Conservation (phyloP, 2,888 invertebrate genomes). For the Gonocerus acuteangulatus region DNA sequence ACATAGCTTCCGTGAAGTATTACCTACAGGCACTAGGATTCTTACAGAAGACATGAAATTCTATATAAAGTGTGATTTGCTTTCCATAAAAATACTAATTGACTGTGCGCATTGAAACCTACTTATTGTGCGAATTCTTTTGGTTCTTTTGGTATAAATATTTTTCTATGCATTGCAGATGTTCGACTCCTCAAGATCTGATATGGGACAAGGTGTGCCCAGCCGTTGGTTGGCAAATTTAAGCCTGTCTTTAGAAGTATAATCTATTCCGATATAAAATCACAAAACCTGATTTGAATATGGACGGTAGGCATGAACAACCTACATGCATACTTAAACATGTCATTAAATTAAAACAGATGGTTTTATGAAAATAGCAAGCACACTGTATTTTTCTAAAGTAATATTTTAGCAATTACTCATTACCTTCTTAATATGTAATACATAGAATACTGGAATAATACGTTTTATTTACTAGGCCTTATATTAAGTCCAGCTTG, state of each 20-base stretch:
- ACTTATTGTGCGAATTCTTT: conserved; percentile 36
- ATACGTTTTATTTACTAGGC: too few species aligned
- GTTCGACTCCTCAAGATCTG: conserved; percentile 12
- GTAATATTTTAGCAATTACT: too few species aligned
- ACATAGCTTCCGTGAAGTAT: conserved; percentile 14
- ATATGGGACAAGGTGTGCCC: too few species aligned
- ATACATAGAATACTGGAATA: too few species aligned
- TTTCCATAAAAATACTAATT: conserved; percentile 34
- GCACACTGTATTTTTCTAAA: too few species aligned
- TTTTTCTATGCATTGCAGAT: conserved; percentile 13
- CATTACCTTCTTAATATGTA: too few species aligned
- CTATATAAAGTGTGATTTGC: conserved; percentile 22
- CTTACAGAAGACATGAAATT: conserved; percentile 29
- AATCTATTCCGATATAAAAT: background rate
- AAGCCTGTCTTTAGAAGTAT: background rate
- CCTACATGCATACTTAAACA: conserved; percentile 23
- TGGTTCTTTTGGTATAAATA: conserved; percentile 30
- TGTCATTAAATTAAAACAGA: background rate
- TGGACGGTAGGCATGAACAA: conserved; percentile 26
- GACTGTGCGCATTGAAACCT: conserved; percentile 35
- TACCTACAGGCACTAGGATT: conserved; percentile 34
- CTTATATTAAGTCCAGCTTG: too few species aligned
- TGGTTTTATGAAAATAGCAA: too few species aligned
- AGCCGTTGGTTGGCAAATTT: too few species aligned
- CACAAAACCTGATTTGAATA: conserved; percentile 1